These are phyloP conservation scores for Ethmia dodecea DNA, from an alignment of 2,888 invertebrate genomes.

Conservation along the genomic window DNA sequence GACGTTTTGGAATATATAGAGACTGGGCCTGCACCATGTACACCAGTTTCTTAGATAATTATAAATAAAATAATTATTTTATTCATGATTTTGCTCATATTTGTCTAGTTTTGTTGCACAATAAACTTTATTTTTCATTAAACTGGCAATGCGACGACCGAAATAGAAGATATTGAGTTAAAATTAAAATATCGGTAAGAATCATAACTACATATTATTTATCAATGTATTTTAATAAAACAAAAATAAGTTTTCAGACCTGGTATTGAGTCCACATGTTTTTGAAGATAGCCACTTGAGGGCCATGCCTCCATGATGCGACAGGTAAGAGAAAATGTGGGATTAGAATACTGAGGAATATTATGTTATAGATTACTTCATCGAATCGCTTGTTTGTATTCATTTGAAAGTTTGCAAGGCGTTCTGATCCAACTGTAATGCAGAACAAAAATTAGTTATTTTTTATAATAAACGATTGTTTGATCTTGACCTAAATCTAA, in stretches of 20 bases:
- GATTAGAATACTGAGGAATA: constrained; percentile 83
- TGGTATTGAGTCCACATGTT: constrained; percentile 89
- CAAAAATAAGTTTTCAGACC: constrained; percentile 44
- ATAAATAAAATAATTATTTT: too few relatives aligned
- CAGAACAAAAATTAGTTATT: too few relatives aligned
- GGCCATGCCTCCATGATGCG: constrained; percentile 84
- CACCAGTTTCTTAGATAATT: too few relatives aligned
- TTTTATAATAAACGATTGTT: too few relatives aligned
- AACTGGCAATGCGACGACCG: too few relatives aligned
- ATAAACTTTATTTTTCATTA: too few relatives aligned
- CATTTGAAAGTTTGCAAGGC: constrained; percentile 72
- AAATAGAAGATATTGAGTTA: too few relatives aligned
- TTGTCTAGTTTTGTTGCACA: too few relatives aligned
- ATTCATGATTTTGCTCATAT: too few relatives aligned
- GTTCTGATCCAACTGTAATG: constrained; percentile 69
- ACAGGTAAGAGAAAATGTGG: constrained; percentile 83
- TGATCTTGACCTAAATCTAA: too few relatives aligned
- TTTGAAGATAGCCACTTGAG: constrained; percentile 84
- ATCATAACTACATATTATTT: not conserved
- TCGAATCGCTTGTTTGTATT: constrained; percentile 83
- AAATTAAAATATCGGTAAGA: constrained; percentile 2
- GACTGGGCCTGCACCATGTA: too few relatives aligned
- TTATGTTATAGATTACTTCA: constrained; percentile 85
- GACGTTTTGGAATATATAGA: too few relatives aligned
- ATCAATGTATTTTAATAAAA: not conserved